Conservation (phyloP, 2,113 vertebrate genomes). For the Tragelaphus buxtoni region DNA sequence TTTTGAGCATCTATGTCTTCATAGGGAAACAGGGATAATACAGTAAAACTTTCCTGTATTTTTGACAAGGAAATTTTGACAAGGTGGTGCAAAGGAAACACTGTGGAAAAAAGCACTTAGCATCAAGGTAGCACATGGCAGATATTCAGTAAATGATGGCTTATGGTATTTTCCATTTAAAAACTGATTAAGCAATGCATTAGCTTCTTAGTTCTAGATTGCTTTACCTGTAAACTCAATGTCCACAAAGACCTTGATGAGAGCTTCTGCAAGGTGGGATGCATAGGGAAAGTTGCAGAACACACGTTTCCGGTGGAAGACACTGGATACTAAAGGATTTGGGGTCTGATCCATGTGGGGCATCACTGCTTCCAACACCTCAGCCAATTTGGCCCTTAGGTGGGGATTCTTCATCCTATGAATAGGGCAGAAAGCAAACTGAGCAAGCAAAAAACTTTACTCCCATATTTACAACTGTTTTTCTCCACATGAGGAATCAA, state of each 20-base stretch:
- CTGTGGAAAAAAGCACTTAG: not conserved
- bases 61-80: not conserved
- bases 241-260: conserved; percentile 98
- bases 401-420: conserved; percentile 98
- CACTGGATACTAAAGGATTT: conserved; percentile 84
- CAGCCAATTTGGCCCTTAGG: conserved; percentile 94
- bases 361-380: conserved; percentile 98
- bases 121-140: not conserved
- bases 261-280: conserved; percentile 91
- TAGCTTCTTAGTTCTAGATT: fast-evolving
- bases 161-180: not conserved
- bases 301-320: conserved; percentile 93
- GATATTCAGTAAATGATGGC: not conserved
- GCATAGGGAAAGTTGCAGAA: conserved; percentile 92
- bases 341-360: conserved; percentile 91
- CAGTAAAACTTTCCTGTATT: not conserved
- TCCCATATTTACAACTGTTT: not conserved
- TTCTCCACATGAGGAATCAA: not conserved
- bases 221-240: conserved; percentile 96
- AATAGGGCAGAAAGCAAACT: not conserved
- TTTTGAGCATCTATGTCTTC: not conserved
- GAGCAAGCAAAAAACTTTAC: not conserved
- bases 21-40: not conserved
- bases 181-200: not conserved
- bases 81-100: not conserved